These are phyloP conservation scores for Apis florea DNA, from an alignment of 1,140 invertebrate genomes.

Conservation along the genomic window DNA sequence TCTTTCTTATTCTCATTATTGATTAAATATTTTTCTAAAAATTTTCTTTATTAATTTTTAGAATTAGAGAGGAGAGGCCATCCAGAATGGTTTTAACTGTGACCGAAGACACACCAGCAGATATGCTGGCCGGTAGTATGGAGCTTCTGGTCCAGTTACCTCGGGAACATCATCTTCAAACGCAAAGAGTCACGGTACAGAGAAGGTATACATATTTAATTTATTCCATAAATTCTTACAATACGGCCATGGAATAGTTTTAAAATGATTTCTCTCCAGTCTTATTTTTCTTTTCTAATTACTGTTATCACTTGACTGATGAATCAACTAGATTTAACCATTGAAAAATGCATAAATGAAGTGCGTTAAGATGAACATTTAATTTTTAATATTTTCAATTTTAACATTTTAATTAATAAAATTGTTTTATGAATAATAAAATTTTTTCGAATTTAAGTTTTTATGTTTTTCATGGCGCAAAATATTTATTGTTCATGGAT, in stretches of 20 bases:
- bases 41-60: conserved; percentile 53
- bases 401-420: too few species aligned
- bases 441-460: not conserved
- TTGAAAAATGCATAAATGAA: too few species aligned
- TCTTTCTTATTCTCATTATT: too few species aligned
- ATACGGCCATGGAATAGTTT: too few species aligned
- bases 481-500: not conserved
- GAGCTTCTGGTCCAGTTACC: conserved; percentile 87
- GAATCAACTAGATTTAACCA: too few species aligned
- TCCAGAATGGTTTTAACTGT: conserved; percentile 82
- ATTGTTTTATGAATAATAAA: too few species aligned
- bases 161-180: conserved; percentile 82
- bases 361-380: too few species aligned
- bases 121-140: conserved; percentile 89
- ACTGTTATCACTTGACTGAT: too few species aligned
- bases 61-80: conserved; percentile 74
- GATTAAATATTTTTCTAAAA: not conserved
- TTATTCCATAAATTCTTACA: too few species aligned
- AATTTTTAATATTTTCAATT: too few species aligned
- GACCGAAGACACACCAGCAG: conserved; percentile 87
- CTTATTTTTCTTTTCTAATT: too few species aligned
- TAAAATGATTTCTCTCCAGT: too few species aligned
- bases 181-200: conserved; percentile 83
- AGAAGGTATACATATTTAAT: conserved; percentile 81
- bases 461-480: not conserved